These are phyloP conservation scores for Cremastobaeus sp. DNA, from an alignment of 2,888 invertebrate species.

Conservation along the genomic window DNA sequence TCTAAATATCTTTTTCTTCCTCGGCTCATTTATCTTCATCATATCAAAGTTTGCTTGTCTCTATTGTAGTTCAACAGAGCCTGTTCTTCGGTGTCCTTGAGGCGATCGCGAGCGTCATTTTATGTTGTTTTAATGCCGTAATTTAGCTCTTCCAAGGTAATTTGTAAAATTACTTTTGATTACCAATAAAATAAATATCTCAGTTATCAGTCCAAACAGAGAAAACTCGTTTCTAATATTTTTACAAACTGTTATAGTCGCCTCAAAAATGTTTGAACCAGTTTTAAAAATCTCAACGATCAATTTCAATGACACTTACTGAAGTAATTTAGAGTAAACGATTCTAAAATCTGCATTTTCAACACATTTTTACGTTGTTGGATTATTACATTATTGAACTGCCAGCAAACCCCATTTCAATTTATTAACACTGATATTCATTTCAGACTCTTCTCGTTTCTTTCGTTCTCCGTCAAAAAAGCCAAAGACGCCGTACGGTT, in stretches of 20 bases:
- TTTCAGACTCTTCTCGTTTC: too few relatives aligned
- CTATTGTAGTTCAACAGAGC: constrained; percentile 36
- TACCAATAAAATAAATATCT: too few relatives aligned
- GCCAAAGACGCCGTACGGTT: constrained; percentile 25
- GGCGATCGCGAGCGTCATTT: constrained; percentile 35
- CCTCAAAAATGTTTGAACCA: too few relatives aligned
- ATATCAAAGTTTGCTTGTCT: constrained; percentile 53
- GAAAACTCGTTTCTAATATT: too few relatives aligned
- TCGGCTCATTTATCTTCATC: constrained; percentile 51
- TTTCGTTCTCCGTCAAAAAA: constrained; percentile 5
- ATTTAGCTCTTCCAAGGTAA: background rate
- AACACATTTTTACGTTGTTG: too few relatives aligned
- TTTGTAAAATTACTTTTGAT: too few relatives aligned
- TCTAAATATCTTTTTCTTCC: constrained; percentile 43
- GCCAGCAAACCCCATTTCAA: background rate
- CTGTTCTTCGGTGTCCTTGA: constrained; percentile 44
- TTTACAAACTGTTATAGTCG: too few relatives aligned
- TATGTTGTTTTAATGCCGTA: constrained; percentile 16
- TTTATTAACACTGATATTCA: constrained; percentile 14
- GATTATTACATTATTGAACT: background rate
- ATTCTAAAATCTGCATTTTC: too few relatives aligned
- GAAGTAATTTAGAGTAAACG: too few relatives aligned
- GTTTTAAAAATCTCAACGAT: too few relatives aligned
- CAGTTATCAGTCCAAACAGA: too few relatives aligned
- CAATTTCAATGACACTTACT: too few relatives aligned